Conservation (phyloP, 2,888 invertebrate genomes). For the Nineta flava region DNA sequence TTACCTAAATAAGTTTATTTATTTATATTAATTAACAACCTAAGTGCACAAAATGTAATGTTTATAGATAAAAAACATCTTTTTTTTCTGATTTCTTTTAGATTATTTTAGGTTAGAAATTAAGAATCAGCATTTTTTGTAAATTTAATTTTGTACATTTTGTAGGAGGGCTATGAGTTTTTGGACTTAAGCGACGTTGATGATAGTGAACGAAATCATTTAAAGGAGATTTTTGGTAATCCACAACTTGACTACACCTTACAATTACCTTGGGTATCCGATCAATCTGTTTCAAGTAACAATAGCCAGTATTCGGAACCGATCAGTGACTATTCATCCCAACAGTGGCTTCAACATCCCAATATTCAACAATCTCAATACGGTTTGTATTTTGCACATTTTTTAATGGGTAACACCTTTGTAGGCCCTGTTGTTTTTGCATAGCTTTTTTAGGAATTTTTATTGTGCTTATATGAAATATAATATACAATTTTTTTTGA, state of each 20-base stretch:
- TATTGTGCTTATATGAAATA: too few relatives aligned
- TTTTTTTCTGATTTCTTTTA: neutral
- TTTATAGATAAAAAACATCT: neutral
- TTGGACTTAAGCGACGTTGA: constrained; percentile 58
- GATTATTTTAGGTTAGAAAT: neutral
- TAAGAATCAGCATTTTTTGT: neutral
- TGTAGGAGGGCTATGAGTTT: constrained; percentile 33
- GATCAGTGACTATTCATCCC: neutral
- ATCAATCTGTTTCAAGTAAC: neutral
- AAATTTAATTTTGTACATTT: neutral
- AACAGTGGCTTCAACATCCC: neutral
- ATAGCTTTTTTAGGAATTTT: too few relatives aligned
- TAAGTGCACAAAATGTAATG: neutral
- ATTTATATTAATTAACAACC: neutral
- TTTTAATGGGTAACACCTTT: too few relatives aligned
- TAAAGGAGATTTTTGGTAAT: constrained; percentile 38
- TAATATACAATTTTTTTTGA: too few relatives aligned
- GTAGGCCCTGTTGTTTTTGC: too few relatives aligned
- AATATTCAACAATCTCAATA: neutral
- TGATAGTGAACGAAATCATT: constrained; percentile 46
- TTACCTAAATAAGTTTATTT: neutral
- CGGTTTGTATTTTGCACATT: neutral
- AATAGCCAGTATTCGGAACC: neutral
- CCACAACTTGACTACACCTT: constrained; percentile 21
- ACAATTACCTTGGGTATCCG: constrained; percentile 23